Base-by-base conservation (phyloP, 2,113 vertebrate species). In the Leiothrix lutea region DNA sequence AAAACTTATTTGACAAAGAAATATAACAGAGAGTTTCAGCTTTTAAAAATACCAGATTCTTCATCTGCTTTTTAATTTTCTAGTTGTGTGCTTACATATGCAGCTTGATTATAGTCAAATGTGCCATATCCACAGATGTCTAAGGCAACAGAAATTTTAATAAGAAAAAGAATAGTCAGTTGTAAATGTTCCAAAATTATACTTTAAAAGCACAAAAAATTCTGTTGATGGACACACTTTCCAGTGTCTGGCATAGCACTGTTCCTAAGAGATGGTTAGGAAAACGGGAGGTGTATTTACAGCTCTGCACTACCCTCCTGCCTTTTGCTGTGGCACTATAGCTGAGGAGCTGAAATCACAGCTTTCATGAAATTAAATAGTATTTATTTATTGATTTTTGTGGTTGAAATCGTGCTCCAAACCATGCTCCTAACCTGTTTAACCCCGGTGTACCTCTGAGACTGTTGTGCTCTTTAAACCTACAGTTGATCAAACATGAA, bases 71-170 rank as follows among this genome's bases (percentile, higher is more conserved):
- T 60, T 40, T 93, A 69, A 78, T 60, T 90, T 82, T 93, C n/a
- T 75, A 45, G 47, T 84, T 67, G 38, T 92, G 35, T 82, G 36
- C 79, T 70, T 86, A 80, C 0, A 0, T 84, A 35, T 89, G 28
- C 29, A 44, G 71, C 48, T 94, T 77, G 69, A 64, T 70, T 85
- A 22, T 70, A 91, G 58, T 66, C 66, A 60, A 79, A 73, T 82
- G 77, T 94, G 62, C 74, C 38, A 21, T 92, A 62, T 58, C 81
- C 50, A 51, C 58, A 33, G 75, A 89, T 84, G 80, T 96, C 79
- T 96, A 92, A 86, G 73, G 92, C 83, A 92, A 84, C 48, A 90
- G 65, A 26, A 71, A 33, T 79, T 92, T 92, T 90, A 94, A 86
- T 93, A 74, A 82, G 70, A 83, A 88, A 88, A 93, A 89, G 56